These are phyloP conservation scores for Seira ritae DNA, from an alignment of 2,888 invertebrate species.

Conservation along the genomic window DNA sequence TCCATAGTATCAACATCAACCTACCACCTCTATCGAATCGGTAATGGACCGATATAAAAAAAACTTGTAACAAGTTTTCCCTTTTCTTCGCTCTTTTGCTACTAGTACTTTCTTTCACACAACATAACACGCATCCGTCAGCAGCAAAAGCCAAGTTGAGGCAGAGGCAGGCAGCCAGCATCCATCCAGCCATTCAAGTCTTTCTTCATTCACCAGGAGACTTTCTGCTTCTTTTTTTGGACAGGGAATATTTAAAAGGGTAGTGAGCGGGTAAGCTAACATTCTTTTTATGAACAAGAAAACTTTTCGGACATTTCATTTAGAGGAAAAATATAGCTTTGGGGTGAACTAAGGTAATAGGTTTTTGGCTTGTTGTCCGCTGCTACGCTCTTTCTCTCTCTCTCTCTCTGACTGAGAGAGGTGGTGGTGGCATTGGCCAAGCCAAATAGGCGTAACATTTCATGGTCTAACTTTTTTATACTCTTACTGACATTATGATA, in stretches of 20 bases:
- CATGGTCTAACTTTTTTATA: too few species aligned
- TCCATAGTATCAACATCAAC: too few species aligned
- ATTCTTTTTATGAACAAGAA: constrained; percentile 20
- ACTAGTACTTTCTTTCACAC: constrained; percentile 43
- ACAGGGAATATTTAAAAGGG: constrained; percentile 9
- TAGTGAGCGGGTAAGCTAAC: too few species aligned
- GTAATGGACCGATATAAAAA: constrained; percentile 47
- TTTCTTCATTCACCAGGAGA: constrained; percentile 39
- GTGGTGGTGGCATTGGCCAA: neutral
- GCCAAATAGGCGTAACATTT: too few species aligned
- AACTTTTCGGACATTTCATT: constrained; percentile 39
- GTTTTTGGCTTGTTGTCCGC: too few species aligned
- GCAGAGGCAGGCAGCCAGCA: too few species aligned
- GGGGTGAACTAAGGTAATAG: constrained; percentile 31
- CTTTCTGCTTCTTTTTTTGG: constrained; percentile 31
- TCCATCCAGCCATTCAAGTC: too few species aligned
- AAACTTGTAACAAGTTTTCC: constrained; percentile 48
- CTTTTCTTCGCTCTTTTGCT: constrained; percentile 42
- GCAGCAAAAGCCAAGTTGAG: too few species aligned
- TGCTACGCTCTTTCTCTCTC: too few species aligned
- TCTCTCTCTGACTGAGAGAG: too few species aligned
- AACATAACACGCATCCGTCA: constrained; percentile 33
- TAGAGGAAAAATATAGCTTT: constrained; percentile 16
- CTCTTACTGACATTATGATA: too few species aligned
- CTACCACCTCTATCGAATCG: constrained; percentile 21